Conservation (phyloP, 2,888 invertebrate genomes). For the Rhimphoctona megacephalus region DNA sequence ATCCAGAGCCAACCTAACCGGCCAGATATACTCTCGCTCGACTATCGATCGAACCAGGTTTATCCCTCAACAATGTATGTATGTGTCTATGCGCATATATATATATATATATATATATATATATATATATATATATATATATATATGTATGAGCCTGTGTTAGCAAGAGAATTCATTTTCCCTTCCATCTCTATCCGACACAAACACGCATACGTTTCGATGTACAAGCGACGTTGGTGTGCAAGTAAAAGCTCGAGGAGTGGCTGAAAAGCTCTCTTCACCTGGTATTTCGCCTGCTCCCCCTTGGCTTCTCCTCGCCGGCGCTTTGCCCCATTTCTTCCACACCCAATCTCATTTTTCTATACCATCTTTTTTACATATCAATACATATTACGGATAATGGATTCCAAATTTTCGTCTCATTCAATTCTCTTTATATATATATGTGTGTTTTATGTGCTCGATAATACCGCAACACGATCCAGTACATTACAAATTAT, state of each 20-base stretch:
- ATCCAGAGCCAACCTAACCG: slow-evolving; percentile 51
- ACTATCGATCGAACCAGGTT: slow-evolving; percentile 81
- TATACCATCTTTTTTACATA: neutral
- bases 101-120: slow-evolving; percentile 32
- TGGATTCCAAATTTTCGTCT: slow-evolving; percentile 49
- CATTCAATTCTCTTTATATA: slow-evolving; percentile 24
- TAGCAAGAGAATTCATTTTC: slow-evolving; percentile 79
- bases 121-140: too few relatives aligned
- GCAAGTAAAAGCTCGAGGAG: slow-evolving; percentile 35
- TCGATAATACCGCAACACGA: too few relatives aligned
- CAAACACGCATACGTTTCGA: slow-evolving; percentile 24
- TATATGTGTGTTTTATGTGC: neutral
- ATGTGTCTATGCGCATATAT: neutral
- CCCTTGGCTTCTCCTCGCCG: slow-evolving; percentile 4
- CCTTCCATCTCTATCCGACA: slow-evolving; percentile 67
- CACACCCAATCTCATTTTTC: slow-evolving; percentile 3
- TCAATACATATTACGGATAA: slow-evolving; percentile 53
- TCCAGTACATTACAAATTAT: too few relatives aligned
- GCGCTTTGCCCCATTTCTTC: neutral
- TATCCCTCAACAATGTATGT: slow-evolving; percentile 74
- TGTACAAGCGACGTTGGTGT: slow-evolving; percentile 31
- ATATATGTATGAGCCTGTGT: too few relatives aligned
- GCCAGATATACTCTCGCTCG: slow-evolving; percentile 67
- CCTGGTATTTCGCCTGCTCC: slow-evolving; percentile 37
- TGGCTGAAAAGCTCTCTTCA: slow-evolving; percentile 55